A percentile compares a stretch with the other conserved stretches of the same genome.
Conservation (phyloP, 2,797 vertebrate genomes). For the Manis crassicaudata region DNA sequence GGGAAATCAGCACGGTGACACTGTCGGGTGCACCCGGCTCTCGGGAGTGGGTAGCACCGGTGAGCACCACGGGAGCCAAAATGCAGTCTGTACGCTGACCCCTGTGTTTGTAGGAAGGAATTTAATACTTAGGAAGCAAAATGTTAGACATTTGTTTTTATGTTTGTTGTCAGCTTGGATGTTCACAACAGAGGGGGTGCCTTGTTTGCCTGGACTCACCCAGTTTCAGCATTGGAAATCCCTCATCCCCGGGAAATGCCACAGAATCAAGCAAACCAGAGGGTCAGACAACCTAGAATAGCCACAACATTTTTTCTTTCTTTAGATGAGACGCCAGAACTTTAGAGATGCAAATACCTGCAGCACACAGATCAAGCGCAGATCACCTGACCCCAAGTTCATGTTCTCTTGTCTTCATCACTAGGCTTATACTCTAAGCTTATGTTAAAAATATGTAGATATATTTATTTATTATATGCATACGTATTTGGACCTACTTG, state of each 20-base stretch:
- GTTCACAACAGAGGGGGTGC: not conserved
- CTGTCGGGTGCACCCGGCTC: fast-evolving
- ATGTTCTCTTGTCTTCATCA: not conserved
- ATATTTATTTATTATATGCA: not conserved
- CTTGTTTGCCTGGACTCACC: not conserved
- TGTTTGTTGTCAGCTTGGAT: not conserved
- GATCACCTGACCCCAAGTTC: not conserved
- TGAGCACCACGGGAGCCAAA: too few relatives aligned
- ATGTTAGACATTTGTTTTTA: not conserved
- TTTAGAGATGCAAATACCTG: not conserved
- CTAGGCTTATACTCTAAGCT: not conserved
- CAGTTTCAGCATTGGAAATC: not conserved
- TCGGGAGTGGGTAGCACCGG: fast-evolving
- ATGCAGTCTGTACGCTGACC: not conserved
- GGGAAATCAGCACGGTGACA: not conserved
- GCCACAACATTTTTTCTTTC: not conserved
- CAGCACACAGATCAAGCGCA: not conserved
- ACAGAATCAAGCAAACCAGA: not conserved
- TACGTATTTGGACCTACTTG: not conserved
- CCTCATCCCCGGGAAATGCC: not conserved
- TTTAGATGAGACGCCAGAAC: not conserved
- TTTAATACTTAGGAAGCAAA: not conserved
- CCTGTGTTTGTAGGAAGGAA: not conserved
- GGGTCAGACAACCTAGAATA: not conserved
- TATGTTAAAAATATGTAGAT: not conserved